Evolutionary conservation across 2,888 invertebrate species (phyloP), one percentile per base, ranked within the genome.

Genomic region (Anorthoa munda): DNA sequence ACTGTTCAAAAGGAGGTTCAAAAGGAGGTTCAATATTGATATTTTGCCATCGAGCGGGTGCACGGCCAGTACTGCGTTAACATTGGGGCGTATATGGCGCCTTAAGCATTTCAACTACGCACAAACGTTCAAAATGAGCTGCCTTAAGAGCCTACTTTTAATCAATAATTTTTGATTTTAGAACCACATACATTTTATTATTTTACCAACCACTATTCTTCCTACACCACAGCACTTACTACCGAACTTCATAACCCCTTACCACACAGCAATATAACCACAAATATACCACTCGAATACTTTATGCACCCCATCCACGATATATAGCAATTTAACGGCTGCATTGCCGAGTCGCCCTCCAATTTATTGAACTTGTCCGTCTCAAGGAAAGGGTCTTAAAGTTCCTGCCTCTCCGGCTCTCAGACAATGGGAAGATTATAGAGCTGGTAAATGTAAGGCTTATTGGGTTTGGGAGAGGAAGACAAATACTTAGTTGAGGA

Each of bases 361-460:
- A 95, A 95, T 95, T 95, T 95, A 95, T 95, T 92, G 93, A 90
- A 92, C 93, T 92, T 93, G 92, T 92, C 89, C 93, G 90, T 92
- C 93, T 93, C 91, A 87, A 90, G 91, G 91, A 93, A 94, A 93
- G 93, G 94, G 94, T 92, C 94, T 93, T 92, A 91, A 92, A 92
- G 89, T 92, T 92, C 92, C 92, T 92, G 90, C 92, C 92, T 91
- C 87, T 87, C 87, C 82, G 75, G 51, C 69, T 85, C 84, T 75
- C 82, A 86, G 81, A 86, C 77, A 77, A 61, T 61, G 76, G 60
- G 83, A 85, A 87, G 76, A 86, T 72, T 88, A 86, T 85, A 86
- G 91, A 92, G 92, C 73, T 84, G 90, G 64, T 71, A 59, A 80
- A 71, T 75, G 50, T 61, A 66, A 26, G n/a, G 60, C 12, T 79